These are phyloP conservation scores for Corydoras maculifer DNA, from an alignment of 2,113 vertebrate species.

Conservation along the genomic window DNA sequence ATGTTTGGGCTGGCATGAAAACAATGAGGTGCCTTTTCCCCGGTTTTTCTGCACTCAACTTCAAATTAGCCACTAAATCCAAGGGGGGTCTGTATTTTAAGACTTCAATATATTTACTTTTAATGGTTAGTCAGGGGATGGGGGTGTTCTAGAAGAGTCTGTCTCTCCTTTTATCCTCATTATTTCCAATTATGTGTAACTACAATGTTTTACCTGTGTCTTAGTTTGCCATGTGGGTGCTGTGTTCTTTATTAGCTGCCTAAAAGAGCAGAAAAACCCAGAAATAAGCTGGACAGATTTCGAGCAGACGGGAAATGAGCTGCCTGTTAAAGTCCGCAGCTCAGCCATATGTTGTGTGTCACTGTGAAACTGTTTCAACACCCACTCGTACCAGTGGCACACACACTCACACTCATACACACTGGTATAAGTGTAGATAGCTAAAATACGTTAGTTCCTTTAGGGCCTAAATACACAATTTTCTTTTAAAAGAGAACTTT, in stretches of 20 bases:
- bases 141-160: neutral
- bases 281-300: constrained; percentile 12
- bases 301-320: constrained; percentile 27
- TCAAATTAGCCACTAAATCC: constrained; percentile 27
- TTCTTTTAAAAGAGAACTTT: no score
- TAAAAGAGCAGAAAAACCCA: constrained; percentile 37
- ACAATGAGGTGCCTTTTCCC: constrained; percentile 1
- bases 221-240: constrained; percentile 34
- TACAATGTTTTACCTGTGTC: constrained; percentile 24
- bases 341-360: constrained; percentile 42
- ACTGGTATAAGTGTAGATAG: no score
- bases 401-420: no score
- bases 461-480: no score
- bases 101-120: constrained; percentile 11
- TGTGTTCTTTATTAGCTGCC: constrained; percentile 31
- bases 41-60: neutral
- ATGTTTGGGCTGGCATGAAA: constrained; percentile 27
- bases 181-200: constrained; percentile 35
- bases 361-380: constrained; percentile 32
- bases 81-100: constrained; percentile 25
- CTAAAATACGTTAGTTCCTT: no score
- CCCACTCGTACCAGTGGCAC: neutral
- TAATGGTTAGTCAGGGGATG: constrained; percentile 2
- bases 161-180: constrained; percentile 29
- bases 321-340: constrained; percentile 19